Percentiles rank a stretch among this genome's conserved stretches.
Conservation (phyloP, 30 jellyfish, hydroid and myxozoan species). For the Aurelia sp. region DNA sequence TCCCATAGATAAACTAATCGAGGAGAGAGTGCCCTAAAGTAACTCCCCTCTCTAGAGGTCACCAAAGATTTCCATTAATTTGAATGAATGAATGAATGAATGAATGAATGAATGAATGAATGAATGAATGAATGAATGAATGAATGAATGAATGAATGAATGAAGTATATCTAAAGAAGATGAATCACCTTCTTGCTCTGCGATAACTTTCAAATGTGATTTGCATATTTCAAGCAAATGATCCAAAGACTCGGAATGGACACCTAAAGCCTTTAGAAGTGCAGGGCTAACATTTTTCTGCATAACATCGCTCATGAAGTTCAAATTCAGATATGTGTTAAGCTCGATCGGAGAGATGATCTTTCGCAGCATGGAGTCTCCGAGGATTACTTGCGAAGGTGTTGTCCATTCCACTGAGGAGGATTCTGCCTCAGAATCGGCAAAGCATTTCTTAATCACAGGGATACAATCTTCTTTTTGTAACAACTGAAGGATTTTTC, state of each 20-base stretch:
- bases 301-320: conserved; percentile 60
- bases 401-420: conserved; percentile 33
- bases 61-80: no score
- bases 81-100: background rate
- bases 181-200: conserved; percentile 20
- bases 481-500: conserved; percentile 56
- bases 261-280: conserved; percentile 77
- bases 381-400: conserved; percentile 61
- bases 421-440: conserved; percentile 1
- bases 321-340: conserved; percentile 64
- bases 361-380: conserved; percentile 48
- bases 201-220: conserved; percentile 50
- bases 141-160: conserved; percentile 22
- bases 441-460: conserved; percentile 12
- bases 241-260: conserved; percentile 60
- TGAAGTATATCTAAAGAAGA: conserved; percentile 48
- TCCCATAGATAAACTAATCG: no score
- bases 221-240: conserved; percentile 78
- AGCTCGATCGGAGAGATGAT: conserved; percentile 48
- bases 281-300: conserved; percentile 50
- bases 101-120: background rate
- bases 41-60: no score
- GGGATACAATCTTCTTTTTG: conserved; percentile 82
- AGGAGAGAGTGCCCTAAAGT: no score
- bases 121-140: background rate